phyloP scores from a whole-genome alignment of 2,113 vertebrate species.

The Astatoreochromis straeleni region DNA sequence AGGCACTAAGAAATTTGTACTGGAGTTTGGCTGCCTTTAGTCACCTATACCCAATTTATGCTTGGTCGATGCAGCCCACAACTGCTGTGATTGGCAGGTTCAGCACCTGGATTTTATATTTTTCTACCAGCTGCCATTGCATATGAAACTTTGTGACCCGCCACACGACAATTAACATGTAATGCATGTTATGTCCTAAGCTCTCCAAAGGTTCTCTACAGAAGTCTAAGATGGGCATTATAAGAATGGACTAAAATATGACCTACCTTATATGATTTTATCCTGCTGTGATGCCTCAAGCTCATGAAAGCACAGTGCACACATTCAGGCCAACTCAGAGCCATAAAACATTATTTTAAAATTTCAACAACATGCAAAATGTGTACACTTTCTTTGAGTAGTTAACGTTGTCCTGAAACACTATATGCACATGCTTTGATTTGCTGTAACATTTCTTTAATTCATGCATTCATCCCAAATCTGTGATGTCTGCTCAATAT shows the following conservation, averaged over 20 bases:
- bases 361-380: background rate
- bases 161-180: background rate
- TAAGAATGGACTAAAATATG: background rate
- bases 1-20: background rate
- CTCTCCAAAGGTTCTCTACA: background rate
- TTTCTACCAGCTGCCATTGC: background rate
- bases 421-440: background rate
- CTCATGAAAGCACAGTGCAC: background rate
- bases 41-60: background rate
- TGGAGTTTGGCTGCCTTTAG: background rate
- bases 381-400: background rate
- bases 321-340: background rate
- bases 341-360: background rate
- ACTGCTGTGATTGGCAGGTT: background rate
- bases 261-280: background rate
- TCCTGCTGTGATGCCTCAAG: background rate
- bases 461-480: background rate
- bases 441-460: background rate
- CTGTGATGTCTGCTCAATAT: background rate
- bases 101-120: background rate
- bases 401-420: background rate
- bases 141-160: background rate
- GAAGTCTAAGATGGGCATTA: background rate
- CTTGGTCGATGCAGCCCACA: background rate
- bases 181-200: background rate